These are phyloP conservation scores for Coremacera marginata DNA, from an alignment of 2,888 invertebrate species.

Conservation along the genomic window DNA sequence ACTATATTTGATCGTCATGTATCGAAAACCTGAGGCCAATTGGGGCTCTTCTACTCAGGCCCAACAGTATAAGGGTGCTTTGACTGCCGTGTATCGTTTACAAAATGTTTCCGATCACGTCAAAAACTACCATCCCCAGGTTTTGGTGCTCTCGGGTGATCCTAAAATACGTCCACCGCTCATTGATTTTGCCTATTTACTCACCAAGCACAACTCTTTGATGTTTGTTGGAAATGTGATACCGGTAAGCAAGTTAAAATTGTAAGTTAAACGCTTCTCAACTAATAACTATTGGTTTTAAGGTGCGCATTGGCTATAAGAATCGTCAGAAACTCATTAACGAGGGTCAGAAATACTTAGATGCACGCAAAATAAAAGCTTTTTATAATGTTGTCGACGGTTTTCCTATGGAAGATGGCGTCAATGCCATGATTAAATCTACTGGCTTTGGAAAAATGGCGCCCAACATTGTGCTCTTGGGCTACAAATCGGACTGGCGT, in stretches of 20 bases:
- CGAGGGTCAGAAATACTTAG: slow-evolving; percentile 85
- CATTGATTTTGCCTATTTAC: slow-evolving; percentile 89
- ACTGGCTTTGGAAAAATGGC: slow-evolving; percentile 91
- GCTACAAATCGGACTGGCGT: slow-evolving; percentile 93
- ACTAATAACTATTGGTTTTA: slow-evolving; percentile 29
- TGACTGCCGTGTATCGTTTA: slow-evolving; percentile 84
- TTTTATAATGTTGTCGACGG: slow-evolving; percentile 88
- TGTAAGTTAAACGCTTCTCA: neutral
- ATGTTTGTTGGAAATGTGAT: slow-evolving; percentile 91
- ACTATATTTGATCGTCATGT: slow-evolving; percentile 92
- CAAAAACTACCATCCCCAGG: slow-evolving; percentile 96
- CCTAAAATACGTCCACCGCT: slow-evolving; percentile 89
- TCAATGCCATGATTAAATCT: slow-evolving; percentile 86
- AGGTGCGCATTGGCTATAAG: slow-evolving; percentile 77
- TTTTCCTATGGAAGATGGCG: slow-evolving; percentile 81
- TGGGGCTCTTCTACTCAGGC: slow-evolving; percentile 99
- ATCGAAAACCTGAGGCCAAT: slow-evolving; percentile 96
- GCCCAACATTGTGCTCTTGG: slow-evolving; percentile 95
- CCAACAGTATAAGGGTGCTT: slow-evolving; percentile 92
- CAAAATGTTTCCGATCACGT: slow-evolving; percentile 94
- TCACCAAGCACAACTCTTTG: slow-evolving; percentile 92
- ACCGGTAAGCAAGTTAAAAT: slow-evolving; percentile 72
- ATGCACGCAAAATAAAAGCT: slow-evolving; percentile 85
- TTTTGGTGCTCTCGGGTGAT: slow-evolving; percentile 84
- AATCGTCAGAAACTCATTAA: slow-evolving; percentile 73